Conservation (phyloP, 2,113 vertebrate genomes). For the Ifrita kowaldi region DNA sequence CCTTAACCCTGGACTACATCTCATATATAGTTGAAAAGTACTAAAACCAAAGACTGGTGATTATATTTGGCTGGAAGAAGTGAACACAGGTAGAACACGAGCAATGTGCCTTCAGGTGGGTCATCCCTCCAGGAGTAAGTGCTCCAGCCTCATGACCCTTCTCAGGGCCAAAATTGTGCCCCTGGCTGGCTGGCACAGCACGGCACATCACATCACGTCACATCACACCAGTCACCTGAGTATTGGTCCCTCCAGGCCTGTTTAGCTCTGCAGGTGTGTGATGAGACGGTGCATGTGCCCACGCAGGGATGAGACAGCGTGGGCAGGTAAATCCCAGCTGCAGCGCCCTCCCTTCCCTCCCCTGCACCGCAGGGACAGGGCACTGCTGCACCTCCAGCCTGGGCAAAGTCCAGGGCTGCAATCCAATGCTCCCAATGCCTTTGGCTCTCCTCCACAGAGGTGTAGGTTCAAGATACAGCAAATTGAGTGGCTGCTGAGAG, state of each 20-base stretch:
- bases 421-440: not conserved
- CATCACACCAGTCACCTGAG: not conserved
- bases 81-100: not conserved
- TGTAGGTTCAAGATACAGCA: not conserved
- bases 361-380: fast-evolving
- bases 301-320: fast-evolving
- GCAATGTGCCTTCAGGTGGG: not conserved
- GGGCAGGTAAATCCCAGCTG: not conserved
- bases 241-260: not conserved
- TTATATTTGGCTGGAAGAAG: not conserved
- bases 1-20: not conserved
- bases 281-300: not conserved
- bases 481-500: not conserved
- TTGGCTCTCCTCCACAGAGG: not conserved
- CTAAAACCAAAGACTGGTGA: not conserved
- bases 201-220: no score
- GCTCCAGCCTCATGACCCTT: not conserved
- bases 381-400: not conserved
- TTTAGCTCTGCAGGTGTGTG: not conserved
- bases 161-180: not conserved
- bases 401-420: not conserved
- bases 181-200: not conserved
- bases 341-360: not conserved
- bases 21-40: not conserved
- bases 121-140: not conserved